These are phyloP conservation scores for Notarius lentiginosus DNA, from an alignment of 2,113 vertebrate species.

Conservation along the genomic window DNA sequence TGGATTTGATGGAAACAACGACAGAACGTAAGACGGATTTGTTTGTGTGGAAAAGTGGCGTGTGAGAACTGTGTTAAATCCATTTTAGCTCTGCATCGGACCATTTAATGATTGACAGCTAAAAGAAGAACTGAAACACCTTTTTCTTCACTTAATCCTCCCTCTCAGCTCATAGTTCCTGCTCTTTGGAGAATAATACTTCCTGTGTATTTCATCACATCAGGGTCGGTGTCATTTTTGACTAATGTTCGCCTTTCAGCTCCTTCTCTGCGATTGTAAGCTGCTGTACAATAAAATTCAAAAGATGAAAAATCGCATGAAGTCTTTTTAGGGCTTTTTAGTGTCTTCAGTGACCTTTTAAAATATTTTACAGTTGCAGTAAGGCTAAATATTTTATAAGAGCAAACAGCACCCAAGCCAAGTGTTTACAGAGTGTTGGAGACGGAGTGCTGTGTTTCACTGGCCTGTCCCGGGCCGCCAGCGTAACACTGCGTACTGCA, in stretches of 20 bases:
- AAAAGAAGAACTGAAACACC: constrained; percentile 35
- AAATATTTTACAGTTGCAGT: constrained; percentile 13
- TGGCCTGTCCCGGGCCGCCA: not conserved
- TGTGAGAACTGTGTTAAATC: constrained; percentile 38
- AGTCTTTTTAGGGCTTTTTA: not conserved
- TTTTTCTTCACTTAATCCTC: constrained; percentile 27
- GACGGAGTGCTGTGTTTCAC: not conserved
- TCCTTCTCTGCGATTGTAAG: not conserved
- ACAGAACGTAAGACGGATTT: not conserved
- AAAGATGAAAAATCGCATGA: not conserved
- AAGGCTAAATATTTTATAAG: not conserved
- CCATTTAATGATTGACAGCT: constrained; percentile 20
- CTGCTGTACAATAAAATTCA: not conserved
- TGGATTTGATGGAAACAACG: not conserved
- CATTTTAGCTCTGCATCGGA: constrained; percentile 11
- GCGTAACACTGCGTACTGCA: too few species aligned
- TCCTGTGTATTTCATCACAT: constrained; percentile 30
- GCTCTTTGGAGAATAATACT: constrained; percentile 16
- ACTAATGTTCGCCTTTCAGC: not conserved
- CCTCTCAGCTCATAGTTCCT: constrained; percentile 17
- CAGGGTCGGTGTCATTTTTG: constrained; percentile 11
- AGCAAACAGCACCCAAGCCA: not conserved
- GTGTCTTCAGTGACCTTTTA: constrained; percentile 31
- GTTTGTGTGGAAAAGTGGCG: not conserved
- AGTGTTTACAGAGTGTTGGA: not conserved